These are phyloP conservation scores for Hyla sarda DNA, from an alignment of 2,113 vertebrate species.

Conservation along the genomic window DNA sequence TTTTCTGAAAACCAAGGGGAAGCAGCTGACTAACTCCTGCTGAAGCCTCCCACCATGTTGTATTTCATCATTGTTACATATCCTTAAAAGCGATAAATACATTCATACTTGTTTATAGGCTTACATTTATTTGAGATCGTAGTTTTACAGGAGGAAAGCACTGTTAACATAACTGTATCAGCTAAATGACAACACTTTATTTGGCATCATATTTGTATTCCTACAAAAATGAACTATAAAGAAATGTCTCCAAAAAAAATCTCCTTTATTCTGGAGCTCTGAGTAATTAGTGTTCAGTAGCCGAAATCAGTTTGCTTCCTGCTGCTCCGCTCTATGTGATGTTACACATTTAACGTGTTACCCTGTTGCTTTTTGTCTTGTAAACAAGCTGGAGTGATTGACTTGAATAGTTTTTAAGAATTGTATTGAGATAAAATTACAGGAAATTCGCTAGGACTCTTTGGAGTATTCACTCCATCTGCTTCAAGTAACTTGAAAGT, in stretches of 20 bases:
- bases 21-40: too few relatives aligned
- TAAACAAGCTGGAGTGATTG: slow-evolving; percentile 60
- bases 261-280: slow-evolving; percentile 44
- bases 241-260: slow-evolving; percentile 29
- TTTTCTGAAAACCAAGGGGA: too few relatives aligned
- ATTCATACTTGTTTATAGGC: not conserved
- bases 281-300: slow-evolving; percentile 56
- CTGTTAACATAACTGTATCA: not conserved
- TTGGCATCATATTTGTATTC: slow-evolving; percentile 32
- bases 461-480: slow-evolving; percentile 54
- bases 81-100: too few relatives aligned
- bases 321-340: slow-evolving; percentile 56
- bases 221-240: slow-evolving; percentile 23
- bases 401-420: slow-evolving; percentile 57
- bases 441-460: slow-evolving; percentile 48
- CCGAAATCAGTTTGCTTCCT: slow-evolving; percentile 50
- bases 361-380: slow-evolving; percentile 59
- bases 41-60: too few relatives aligned
- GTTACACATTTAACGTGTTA: slow-evolving; percentile 57
- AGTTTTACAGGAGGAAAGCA: not conserved
- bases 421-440: slow-evolving; percentile 48
- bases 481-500: slow-evolving; percentile 23
- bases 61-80: too few relatives aligned
- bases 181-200: slow-evolving; percentile 23
- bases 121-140: not conserved